A percentile compares a stretch with the other conserved stretches of the same genome.
These are phyloP conservation scores for Autographa gamma DNA, from an alignment of 2,888 invertebrate genomes.

Conservation along the genomic window DNA sequence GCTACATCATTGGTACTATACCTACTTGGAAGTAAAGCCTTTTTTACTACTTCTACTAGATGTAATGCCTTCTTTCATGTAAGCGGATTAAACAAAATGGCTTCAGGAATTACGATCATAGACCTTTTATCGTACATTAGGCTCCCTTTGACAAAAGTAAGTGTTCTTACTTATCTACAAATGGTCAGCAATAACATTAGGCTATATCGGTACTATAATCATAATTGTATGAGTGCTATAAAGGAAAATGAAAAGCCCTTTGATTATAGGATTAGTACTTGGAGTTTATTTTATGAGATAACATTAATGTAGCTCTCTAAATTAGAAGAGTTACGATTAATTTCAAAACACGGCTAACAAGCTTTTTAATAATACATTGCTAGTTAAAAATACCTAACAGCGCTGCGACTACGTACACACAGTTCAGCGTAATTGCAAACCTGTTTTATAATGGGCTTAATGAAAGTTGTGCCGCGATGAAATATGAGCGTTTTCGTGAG, in stretches of 20 bases:
- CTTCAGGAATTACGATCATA: background rate
- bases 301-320: background rate
- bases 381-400: background rate
- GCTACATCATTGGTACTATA: too few species aligned
- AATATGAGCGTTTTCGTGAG: slow-evolving; percentile 75
- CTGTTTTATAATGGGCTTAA: slow-evolving; percentile 57
- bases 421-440: slow-evolving; percentile 39
- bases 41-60: background rate
- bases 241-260: background rate
- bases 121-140: background rate
- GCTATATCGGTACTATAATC: background rate
- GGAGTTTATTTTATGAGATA: background rate
- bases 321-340: slow-evolving; percentile 39
- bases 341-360: slow-evolving; percentile 9
- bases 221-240: background rate
- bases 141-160: background rate
- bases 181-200: too few species aligned
- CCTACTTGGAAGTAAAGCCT: background rate
- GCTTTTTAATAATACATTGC: slow-evolving; percentile 1
- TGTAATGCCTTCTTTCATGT: background rate
- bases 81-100: background rate
- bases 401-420: background rate
- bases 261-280: background rate
- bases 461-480: slow-evolving; percentile 73
- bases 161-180: background rate